Evolutionary conservation across 2,113 vertebrate species (phyloP).

Genomic region (Cheirogaleus medius): DNA sequence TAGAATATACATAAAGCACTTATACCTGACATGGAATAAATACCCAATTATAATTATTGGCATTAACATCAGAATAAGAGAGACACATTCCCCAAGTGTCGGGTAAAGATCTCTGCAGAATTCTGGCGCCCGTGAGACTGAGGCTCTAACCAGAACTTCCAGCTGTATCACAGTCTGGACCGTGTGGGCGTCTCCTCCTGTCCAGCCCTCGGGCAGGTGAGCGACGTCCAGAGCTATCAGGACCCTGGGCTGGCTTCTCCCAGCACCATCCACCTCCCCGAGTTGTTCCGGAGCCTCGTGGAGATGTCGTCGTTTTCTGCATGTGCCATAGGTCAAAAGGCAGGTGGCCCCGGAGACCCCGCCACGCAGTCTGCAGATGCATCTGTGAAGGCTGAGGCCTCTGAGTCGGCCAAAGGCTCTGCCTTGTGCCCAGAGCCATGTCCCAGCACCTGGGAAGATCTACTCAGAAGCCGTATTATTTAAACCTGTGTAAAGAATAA

Average conservation of each 20-base stretch:
- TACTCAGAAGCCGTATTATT: neutral
- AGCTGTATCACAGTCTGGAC: accelerated
- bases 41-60: too few relatives aligned
- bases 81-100: accelerated
- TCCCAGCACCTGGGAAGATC: neutral
- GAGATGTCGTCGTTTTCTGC: neutral
- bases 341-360: neutral
- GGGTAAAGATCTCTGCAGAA: neutral
- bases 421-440: accelerated
- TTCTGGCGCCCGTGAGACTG: neutral
- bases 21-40: neutral
- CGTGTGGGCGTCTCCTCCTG: accelerated
- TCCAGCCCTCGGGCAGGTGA: neutral
- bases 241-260: accelerated
- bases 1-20: neutral
- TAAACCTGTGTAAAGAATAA: too few relatives aligned
- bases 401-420: accelerated
- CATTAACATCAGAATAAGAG: neutral
- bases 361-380: accelerated
- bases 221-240: neutral
- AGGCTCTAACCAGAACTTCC: neutral
- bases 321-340: neutral
- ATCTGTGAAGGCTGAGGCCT: neutral
- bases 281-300: too few relatives aligned
- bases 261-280: accelerated